Evolutionary conservation across 2,888 invertebrate genomes (phyloP).

Genomic region (Phalera bucephala): DNA sequence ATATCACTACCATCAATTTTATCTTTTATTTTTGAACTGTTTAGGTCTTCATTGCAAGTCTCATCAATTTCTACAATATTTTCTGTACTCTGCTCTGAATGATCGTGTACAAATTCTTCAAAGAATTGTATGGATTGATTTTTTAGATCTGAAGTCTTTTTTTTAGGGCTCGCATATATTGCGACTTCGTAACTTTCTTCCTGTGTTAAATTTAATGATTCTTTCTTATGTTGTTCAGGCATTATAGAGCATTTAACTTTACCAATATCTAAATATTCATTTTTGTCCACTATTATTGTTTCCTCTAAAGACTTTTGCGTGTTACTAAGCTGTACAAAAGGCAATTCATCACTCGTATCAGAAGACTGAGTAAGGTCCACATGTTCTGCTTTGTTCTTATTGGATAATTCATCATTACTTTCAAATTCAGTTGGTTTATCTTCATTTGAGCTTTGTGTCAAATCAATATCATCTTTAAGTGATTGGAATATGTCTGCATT

Average conservation of each 20-base stretch:
- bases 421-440: slow-evolving; percentile 4
- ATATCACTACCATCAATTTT: slow-evolving; percentile 25
- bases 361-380: slow-evolving; percentile 61
- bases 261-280: slow-evolving; percentile 26
- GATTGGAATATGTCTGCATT: slow-evolving; percentile 2
- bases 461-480: slow-evolving; percentile 35
- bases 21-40: slow-evolving; percentile 26
- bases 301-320: slow-evolving; percentile 40
- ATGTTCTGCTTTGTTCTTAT: slow-evolving; percentile 17
- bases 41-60: slow-evolving; percentile 15
- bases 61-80: slow-evolving; percentile 7
- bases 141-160: too few species aligned
- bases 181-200: slow-evolving; percentile 27
- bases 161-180: too few species aligned
- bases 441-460: slow-evolving; percentile 41
- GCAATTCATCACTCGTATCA: slow-evolving; percentile 50
- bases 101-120: slow-evolving; percentile 48
- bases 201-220: slow-evolving; percentile 34
- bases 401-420: slow-evolving; percentile 4
- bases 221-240: background rate
- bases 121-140: too few species aligned
- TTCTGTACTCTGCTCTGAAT: slow-evolving; percentile 41
- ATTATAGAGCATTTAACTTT: slow-evolving; percentile 9
- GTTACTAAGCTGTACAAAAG: slow-evolving; percentile 41
- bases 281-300: slow-evolving; percentile 40